These are phyloP conservation scores for Tetranychus cinnabarinus DNA, from an alignment of 1,140 invertebrate genomes.

Conservation along the genomic window DNA sequence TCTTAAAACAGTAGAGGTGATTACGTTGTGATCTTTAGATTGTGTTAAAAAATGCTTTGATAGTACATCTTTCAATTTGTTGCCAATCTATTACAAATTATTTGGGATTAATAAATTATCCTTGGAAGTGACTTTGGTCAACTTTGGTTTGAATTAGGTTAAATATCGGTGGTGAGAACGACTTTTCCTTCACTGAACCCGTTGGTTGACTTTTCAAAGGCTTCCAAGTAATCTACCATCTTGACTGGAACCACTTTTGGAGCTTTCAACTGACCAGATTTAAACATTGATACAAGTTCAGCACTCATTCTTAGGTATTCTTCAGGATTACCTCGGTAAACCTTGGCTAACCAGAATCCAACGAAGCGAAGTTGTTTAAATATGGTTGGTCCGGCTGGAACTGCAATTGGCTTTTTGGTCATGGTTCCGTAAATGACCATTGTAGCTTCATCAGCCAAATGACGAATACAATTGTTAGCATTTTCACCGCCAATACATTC, in stretches of 20 bases:
- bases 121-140: no score
- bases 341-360: constrained; percentile 80
- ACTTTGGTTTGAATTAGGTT: no score
- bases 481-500: constrained; percentile 89
- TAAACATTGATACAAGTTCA: constrained; percentile 44
- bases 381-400: constrained; percentile 50
- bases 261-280: constrained; percentile 38
- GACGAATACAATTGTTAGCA: constrained; percentile 51
- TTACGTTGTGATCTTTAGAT: no score
- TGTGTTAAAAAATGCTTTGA: no score
- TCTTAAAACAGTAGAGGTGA: no score
- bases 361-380: constrained; percentile 53
- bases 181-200: background rate
- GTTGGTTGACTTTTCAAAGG: constrained; percentile 25
- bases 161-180: background rate
- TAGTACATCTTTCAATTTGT: no score
- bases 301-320: constrained; percentile 20
- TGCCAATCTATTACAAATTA: no score
- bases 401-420: constrained; percentile 65
- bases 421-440: constrained; percentile 95
- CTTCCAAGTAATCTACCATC: constrained; percentile 46
- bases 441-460: constrained; percentile 32
- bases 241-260: constrained; percentile 45
- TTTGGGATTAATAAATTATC: no score
- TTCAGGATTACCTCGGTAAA: constrained; percentile 5